Evolutionary conservation across 2,888 invertebrate genomes (phyloP).

Genomic region (Diabrotica balteata): DNA sequence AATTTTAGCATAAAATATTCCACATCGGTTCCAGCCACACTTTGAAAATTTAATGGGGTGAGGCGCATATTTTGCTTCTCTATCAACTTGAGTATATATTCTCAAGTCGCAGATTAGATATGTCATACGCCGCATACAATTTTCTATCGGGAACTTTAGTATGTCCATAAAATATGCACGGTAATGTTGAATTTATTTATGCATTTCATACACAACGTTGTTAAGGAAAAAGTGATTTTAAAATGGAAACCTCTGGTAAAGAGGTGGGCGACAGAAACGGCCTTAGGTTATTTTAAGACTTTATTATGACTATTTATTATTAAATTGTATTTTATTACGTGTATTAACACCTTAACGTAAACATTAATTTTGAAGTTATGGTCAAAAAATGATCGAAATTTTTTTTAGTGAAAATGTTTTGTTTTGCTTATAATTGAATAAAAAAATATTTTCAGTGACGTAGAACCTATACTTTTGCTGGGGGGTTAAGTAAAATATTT

Average conservation of each 20-base stretch:
- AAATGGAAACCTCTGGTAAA: neutral
- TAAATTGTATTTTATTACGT: too few relatives aligned
- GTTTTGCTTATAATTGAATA: too few relatives aligned
- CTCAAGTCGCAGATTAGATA: slow-evolving; percentile 28
- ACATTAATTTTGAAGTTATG: too few relatives aligned
- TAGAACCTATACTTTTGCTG: too few relatives aligned
- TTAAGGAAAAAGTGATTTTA: slow-evolving; percentile 21
- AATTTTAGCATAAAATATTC: slow-evolving; percentile 18
- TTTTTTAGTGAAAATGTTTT: too few relatives aligned
- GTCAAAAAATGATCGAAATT: too few relatives aligned
- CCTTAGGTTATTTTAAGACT: too few relatives aligned
- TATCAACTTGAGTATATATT: slow-evolving; percentile 25
- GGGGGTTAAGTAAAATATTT: too few relatives aligned
- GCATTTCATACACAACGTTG: slow-evolving; percentile 16
- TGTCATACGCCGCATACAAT: slow-evolving; percentile 29
- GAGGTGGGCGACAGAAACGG: too few relatives aligned
- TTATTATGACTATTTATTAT: too few relatives aligned
- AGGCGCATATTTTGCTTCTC: slow-evolving; percentile 25
- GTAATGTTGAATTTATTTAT: slow-evolving; percentile 25
- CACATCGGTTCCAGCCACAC: slow-evolving; percentile 17
- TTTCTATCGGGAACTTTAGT: slow-evolving; percentile 27
- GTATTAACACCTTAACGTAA: too few relatives aligned
- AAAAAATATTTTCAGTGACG: too few relatives aligned
- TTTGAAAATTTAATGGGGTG: slow-evolving; percentile 29
- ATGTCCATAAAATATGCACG: slow-evolving; percentile 20